Conservation (phyloP, 92 coral and sea anemone genomes). For the Zoanthus solanderi region DNA sequence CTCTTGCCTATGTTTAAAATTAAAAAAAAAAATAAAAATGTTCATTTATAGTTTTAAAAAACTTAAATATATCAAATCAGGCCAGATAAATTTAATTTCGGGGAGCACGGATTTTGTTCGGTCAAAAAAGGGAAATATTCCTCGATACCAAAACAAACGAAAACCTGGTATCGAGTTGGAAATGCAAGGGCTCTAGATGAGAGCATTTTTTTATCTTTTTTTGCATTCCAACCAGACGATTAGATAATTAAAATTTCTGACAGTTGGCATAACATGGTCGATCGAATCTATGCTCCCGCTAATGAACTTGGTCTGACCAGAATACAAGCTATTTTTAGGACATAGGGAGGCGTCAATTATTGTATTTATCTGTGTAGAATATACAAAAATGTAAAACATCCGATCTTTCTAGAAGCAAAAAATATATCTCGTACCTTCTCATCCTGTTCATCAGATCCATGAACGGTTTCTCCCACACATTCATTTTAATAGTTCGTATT, state of each 20-base stretch:
- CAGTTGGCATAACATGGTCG: too few relatives aligned
- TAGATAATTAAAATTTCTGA: too few relatives aligned
- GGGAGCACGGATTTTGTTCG: not conserved
- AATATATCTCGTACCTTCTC: slow-evolving; percentile 47
- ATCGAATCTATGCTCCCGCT: too few relatives aligned
- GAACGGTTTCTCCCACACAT: slow-evolving; percentile 86
- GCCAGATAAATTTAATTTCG: not conserved
- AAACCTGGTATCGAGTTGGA: not conserved
- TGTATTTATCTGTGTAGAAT: too few relatives aligned
- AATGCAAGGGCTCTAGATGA: too few relatives aligned
- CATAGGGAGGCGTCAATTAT: too few relatives aligned
- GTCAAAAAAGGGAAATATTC: too few relatives aligned
- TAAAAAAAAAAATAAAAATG: not conserved
- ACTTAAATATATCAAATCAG: not conserved
- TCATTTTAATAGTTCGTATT: slow-evolving; percentile 84
- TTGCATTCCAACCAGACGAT: too few relatives aligned
- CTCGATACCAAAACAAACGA: not conserved
- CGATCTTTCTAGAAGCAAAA: not conserved
- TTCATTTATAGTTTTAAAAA: not conserved
- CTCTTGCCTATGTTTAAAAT: slow-evolving; percentile 70
- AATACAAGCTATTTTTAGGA: too few relatives aligned
- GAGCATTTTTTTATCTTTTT: too few relatives aligned
- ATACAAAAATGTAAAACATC: not conserved
- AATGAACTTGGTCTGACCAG: too few relatives aligned
- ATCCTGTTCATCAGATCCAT: slow-evolving; percentile 64